Evolutionary conservation across 2,113 vertebrate species (phyloP), one percentile per base, ranked within the genome.

Genomic region (Halcyon malimbica): DNA sequence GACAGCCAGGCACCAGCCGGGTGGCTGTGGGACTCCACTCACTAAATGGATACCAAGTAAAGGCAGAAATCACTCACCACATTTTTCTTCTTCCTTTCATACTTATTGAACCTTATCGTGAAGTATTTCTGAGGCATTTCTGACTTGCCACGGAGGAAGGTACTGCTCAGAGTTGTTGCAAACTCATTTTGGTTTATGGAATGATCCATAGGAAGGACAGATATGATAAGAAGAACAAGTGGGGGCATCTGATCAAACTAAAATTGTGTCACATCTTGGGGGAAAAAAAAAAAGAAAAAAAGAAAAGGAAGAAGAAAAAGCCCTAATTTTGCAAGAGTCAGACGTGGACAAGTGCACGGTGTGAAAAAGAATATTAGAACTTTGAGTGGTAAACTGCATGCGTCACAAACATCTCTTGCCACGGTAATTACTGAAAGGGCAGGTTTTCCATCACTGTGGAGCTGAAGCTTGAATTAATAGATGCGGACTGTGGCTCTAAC

Each of bases 381-480:
- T 91, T 91, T 0, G 1, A 73, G 65, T 13, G 65, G 37, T 29
- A 42, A 94, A 29, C 50, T 64, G 18, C 33, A 37, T 37, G 28
- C 19, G 51, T 68, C 44, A n/a, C 46, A 69, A 87, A 35, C 35
- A 20, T 50, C 35, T 78, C 44, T 54, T 69, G 78, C 44, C 73
- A 46, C 5, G 78, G 64, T 33, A 68, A 29, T 67, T 68, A 60
- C 53, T 56, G 65, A 79, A 77, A 68, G 65, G 35, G 29, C 62
- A 91, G 48, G 42, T 82, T 91, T 89, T 91, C 78, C 74, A 48
- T 87, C 54, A 54, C 26, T 26, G 70, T 65, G 42, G 31, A 65
- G 16, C 35, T 62, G 23, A 44, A 83, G 53, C 33, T 92, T 77
- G 89, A 93, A 33, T 89, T 95, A 71, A 91, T 24, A 79, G 74